Evolutionary conservation across 2,797 vertebrate genomes (phyloP).

Genomic region (Carcharodon carcharias): DNA sequence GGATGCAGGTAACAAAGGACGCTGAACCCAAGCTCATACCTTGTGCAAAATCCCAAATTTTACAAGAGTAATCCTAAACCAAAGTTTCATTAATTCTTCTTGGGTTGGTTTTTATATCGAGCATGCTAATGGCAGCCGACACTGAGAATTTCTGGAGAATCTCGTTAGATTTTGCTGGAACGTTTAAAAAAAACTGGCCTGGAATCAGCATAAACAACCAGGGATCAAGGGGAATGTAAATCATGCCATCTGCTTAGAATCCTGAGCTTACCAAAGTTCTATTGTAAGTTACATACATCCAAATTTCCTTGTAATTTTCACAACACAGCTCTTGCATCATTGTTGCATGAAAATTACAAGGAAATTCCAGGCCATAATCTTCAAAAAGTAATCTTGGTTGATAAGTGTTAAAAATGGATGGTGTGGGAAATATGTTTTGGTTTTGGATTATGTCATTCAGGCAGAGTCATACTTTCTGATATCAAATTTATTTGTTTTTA

Average conservation of each 20-base stretch:
- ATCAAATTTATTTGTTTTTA: constrained; percentile 36
- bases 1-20: too few relatives aligned
- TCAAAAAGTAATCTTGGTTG: neutral
- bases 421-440: neutral
- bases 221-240: neutral
- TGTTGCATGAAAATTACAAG: neutral
- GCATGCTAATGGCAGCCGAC: neutral
- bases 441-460: neutral
- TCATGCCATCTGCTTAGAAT: neutral
- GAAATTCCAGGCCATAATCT: neutral
- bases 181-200: neutral
- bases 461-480: neutral
- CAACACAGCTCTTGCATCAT: neutral
- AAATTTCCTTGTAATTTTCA: neutral
- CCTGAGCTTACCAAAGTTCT: neutral
- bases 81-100: neutral
- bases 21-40: neutral
- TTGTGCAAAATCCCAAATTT: neutral
- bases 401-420: neutral
- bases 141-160: neutral
- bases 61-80: neutral
- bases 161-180: neutral
- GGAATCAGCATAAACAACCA: neutral
- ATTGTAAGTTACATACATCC: neutral
- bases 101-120: neutral